These are phyloP conservation scores for Microcebus ravelobensis DNA, from an alignment of 2,113 vertebrate species.

Conservation along the genomic window DNA sequence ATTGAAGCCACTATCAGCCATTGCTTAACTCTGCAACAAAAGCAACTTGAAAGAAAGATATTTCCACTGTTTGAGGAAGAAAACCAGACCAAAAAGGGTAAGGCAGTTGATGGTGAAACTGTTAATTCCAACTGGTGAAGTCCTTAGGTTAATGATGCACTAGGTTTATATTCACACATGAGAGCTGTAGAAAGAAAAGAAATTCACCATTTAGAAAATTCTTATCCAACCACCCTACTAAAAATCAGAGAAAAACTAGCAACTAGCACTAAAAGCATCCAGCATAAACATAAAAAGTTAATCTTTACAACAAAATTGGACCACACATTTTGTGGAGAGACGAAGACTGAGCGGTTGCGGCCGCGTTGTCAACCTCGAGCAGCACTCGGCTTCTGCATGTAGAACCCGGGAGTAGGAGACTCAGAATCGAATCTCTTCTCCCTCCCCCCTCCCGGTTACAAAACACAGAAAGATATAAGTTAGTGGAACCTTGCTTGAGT, in stretches of 20 bases:
- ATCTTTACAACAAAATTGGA: constrained; percentile 41
- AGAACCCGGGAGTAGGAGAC: too few species aligned
- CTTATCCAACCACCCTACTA: neutral
- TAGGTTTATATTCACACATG: constrained; percentile 43
- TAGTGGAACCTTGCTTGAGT: too few species aligned
- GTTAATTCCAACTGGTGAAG: constrained; percentile 46
- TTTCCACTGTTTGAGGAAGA: constrained; percentile 70
- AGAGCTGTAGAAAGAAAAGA: constrained; percentile 69
- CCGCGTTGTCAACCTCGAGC: too few species aligned
- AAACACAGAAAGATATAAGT: too few species aligned
- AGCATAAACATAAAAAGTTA: neutral
- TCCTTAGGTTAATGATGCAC: constrained; percentile 41
- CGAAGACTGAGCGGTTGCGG: too few species aligned
- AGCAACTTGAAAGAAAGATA: constrained; percentile 51
- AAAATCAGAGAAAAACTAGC: constrained; percentile 19
- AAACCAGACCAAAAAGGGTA: constrained; percentile 5
- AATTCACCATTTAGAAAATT: constrained; percentile 43
- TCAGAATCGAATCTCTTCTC: too few species aligned
- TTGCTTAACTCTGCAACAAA: constrained; percentile 60
- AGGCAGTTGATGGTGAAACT: constrained; percentile 26
- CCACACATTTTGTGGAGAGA: neutral
- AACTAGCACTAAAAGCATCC: constrained; percentile 22
- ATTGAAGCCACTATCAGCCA: constrained; percentile 63
- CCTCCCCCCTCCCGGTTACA: too few species aligned
- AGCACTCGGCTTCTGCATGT: too few species aligned